Conservation (phyloP, 2,797 vertebrate species). For the Danionella dracula region DNA sequence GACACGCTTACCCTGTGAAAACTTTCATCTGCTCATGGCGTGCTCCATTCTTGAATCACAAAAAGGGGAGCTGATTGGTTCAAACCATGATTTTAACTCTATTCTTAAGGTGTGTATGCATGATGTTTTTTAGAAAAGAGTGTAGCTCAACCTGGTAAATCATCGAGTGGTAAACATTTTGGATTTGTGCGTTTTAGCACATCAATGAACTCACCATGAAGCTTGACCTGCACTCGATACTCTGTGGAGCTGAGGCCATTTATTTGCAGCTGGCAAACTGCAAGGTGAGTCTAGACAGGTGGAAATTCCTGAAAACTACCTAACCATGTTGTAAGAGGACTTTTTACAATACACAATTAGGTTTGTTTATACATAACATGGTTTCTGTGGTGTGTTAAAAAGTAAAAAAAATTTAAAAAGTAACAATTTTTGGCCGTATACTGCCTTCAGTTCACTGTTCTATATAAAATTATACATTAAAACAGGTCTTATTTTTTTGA, state of each 20-base stretch:
- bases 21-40: constrained; percentile 84
- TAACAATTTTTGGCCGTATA: no score
- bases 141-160: neutral
- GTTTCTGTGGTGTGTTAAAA: no score
- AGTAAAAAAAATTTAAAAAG: no score
- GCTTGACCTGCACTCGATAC: constrained; percentile 75
- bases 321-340: neutral
- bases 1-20: constrained; percentile 80
- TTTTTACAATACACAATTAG: no score
- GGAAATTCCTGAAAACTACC: neutral
- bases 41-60: constrained; percentile 85
- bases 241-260: constrained; percentile 75
- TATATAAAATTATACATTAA: no score
- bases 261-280: constrained; percentile 70
- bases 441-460: no score
- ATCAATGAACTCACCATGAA: constrained; percentile 89
- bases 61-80: constrained; percentile 80
- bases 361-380: no score
- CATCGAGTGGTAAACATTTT: neutral
- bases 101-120: constrained; percentile 81
- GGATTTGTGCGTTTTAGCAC: constrained; percentile 63
- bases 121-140: neutral
- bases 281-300: constrained; percentile 52
- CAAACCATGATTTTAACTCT: constrained; percentile 85
- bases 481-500: no score